Evolutionary conservation across 2,113 vertebrate species (phyloP).

Genomic region (Hirundichthys speculiger): DNA sequence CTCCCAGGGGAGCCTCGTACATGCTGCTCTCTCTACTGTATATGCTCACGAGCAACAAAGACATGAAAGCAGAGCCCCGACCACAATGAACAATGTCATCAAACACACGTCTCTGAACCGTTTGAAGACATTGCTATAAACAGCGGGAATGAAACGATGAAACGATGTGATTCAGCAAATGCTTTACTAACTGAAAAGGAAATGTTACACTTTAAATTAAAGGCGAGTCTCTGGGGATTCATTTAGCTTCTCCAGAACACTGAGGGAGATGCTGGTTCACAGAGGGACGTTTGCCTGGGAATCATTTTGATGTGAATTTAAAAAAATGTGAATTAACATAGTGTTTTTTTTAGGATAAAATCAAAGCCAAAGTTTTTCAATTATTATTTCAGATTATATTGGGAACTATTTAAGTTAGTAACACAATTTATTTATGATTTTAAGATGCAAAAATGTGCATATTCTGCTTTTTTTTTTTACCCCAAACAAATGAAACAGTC

Average conservation of each 20-base stretch:
- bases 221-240: slow-evolving; percentile 63
- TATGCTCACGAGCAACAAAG: slow-evolving; percentile 67
- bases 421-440: slow-evolving; percentile 12
- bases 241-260: slow-evolving; percentile 49
- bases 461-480: slow-evolving; percentile 6
- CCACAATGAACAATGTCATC: slow-evolving; percentile 50
- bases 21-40: slow-evolving; percentile 47
- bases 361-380: slow-evolving; percentile 32
- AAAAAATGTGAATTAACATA: slow-evolving; percentile 65
- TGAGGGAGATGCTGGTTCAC: slow-evolving; percentile 63
- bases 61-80: slow-evolving; percentile 54
- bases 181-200: slow-evolving; percentile 65
- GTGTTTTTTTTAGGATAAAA: slow-evolving; percentile 45
- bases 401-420: slow-evolving; percentile 1
- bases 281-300: slow-evolving; percentile 59
- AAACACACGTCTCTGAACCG: slow-evolving; percentile 42
- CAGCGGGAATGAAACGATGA: slow-evolving; percentile 23
- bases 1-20: slow-evolving; percentile 62
- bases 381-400: slow-evolving; percentile 28
- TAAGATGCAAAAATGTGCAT: not conserved
- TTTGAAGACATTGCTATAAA: slow-evolving; percentile 44
- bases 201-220: slow-evolving; percentile 71
- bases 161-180: slow-evolving; percentile 66
- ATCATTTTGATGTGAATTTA: slow-evolving; percentile 45
- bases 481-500: slow-evolving; percentile 25